Conservation (phyloP, 37 sponge, comb jelly and placozoan species). For the Hormiphora californensis region DNA sequence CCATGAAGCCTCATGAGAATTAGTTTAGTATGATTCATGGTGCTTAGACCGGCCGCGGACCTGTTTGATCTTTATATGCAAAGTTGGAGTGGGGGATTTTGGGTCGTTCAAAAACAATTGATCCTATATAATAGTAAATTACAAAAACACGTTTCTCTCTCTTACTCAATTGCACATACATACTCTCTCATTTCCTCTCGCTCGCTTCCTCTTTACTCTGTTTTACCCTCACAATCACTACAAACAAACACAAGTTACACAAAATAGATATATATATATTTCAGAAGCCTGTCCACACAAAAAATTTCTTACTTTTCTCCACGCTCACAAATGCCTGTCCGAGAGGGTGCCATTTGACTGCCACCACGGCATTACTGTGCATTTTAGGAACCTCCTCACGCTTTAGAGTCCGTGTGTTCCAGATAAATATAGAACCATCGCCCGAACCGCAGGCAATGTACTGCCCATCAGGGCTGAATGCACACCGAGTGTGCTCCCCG, state of each 20-base stretch:
- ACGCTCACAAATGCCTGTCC: slow-evolving; percentile 70
- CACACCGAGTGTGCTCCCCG: slow-evolving; percentile 44
- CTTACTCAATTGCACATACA: no score
- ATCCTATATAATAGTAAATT: no score
- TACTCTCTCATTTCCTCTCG: no score
- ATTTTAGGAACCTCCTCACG: slow-evolving; percentile 53
- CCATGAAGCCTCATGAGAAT: no score
- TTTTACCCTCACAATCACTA: no score
- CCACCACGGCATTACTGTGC: slow-evolving; percentile 66
- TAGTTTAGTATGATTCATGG: no score
- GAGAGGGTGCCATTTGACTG: slow-evolving; percentile 79
- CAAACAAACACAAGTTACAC: background rate
- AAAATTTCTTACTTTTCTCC: slow-evolving; percentile 70
- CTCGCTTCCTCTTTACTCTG: no score
- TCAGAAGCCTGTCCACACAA: slow-evolving; percentile 61
- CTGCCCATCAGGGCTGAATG: slow-evolving; percentile 86
- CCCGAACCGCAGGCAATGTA: slow-evolving; percentile 82
- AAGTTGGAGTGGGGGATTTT: no score
- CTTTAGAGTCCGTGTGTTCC: slow-evolving; percentile 63
- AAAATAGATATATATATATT: background rate
- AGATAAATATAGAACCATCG: slow-evolving; percentile 82
- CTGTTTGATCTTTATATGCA: no score
- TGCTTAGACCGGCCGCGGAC: no score
- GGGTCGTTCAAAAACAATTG: no score
- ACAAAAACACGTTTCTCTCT: no score